These are phyloP conservation scores for Scaptomyza polygonia DNA, from an alignment of 2,888 invertebrate species.

Conservation along the genomic window DNA sequence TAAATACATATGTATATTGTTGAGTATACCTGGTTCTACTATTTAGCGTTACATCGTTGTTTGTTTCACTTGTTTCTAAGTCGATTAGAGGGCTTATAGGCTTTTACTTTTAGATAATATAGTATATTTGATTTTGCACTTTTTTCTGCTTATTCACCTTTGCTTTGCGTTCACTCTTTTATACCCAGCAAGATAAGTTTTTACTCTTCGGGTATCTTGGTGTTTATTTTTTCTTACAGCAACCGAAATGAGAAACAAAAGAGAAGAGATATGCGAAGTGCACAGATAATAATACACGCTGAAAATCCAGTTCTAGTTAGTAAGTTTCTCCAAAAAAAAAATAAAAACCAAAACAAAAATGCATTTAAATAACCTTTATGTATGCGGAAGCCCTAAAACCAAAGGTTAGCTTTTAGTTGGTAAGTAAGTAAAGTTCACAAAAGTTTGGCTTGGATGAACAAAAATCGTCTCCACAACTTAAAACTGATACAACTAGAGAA, in stretches of 20 bases:
- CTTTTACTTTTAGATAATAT: conserved; percentile 30
- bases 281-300: background rate
- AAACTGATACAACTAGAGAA: background rate
- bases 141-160: conserved; percentile 29
- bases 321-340: too few species aligned
- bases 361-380: conserved; percentile 43
- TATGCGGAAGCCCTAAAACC: conserved; percentile 18
- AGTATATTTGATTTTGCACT: conserved; percentile 2
- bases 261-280: background rate
- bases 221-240: background rate
- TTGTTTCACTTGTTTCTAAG: conserved; percentile 28
- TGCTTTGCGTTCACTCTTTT: conserved; percentile 7
- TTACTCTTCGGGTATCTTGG: background rate
- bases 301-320: conserved; percentile 20
- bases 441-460: background rate
- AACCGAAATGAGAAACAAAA: background rate
- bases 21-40: conserved; percentile 7
- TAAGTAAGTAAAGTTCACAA: background rate
- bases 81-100: conserved; percentile 55
- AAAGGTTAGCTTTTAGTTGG: conserved; percentile 5
- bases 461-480: conserved; percentile 3
- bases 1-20: background rate
- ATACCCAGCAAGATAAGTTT: background rate
- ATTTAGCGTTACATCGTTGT: background rate
- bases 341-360: background rate